Percentiles rank a stretch among this genome's conserved stretches.
Evolutionary conservation across 2,888 invertebrate species (phyloP).

Genomic region (Dicycla oo): DNA sequence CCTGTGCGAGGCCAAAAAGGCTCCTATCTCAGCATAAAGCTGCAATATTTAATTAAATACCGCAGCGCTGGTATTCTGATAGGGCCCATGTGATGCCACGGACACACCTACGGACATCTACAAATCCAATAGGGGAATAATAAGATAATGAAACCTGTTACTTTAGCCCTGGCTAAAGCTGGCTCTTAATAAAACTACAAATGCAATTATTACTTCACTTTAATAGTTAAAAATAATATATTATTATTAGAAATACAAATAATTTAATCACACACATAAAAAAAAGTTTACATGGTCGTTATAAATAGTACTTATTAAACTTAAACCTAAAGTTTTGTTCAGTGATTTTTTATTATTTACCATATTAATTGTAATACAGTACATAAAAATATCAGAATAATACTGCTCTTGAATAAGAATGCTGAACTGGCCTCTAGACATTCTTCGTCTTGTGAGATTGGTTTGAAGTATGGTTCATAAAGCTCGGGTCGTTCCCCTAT

Average conservation of each 20-base stretch:
- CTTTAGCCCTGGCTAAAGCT: too few species aligned
- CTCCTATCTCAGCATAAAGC: too few species aligned
- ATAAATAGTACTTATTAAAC: not conserved
- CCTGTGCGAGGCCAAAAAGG: too few species aligned
- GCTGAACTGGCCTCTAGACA: conserved; percentile 82
- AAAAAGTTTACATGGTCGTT: conserved; percentile 2
- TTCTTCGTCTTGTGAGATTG: conserved; percentile 74
- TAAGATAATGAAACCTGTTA: too few species aligned
- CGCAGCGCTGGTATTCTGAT: too few species aligned
- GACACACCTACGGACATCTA: too few species aligned
- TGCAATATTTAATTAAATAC: too few species aligned
- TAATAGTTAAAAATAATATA: not conserved
- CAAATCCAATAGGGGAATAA: too few species aligned
- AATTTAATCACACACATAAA: not conserved
- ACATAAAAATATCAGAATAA: conserved; percentile 79
- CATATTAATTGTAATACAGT: conserved; percentile 70
- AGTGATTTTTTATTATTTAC: conserved; percentile 52
- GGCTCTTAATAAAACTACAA: conserved; percentile 19
- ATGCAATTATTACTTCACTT: not conserved
- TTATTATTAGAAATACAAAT: not conserved
- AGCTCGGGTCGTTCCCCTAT: conserved; percentile 75
- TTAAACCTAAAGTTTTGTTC: conserved; percentile 19
- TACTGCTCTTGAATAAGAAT: conserved; percentile 78
- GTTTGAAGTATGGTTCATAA: conserved; percentile 77
- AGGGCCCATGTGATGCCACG: too few species aligned